Evolutionary conservation across 2,888 invertebrate species (phyloP), one percentile per base, ranked within the genome.

Genomic region (Mactromeris polynyma): DNA sequence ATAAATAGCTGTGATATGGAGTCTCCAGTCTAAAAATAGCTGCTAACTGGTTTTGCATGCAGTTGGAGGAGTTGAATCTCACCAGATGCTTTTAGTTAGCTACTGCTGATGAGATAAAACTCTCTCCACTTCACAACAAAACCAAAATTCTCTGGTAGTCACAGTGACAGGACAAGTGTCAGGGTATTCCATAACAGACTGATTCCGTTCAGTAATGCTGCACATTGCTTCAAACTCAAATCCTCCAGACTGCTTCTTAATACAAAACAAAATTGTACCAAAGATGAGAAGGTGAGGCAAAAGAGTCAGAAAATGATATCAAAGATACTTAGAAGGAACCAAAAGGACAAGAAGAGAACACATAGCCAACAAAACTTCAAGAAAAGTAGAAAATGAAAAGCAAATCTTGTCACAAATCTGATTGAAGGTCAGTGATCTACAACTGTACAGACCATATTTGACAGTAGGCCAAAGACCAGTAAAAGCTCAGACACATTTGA

Each of bases 31-130:
- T 21, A 58, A n/a, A 83, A 73, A 83, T 83, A 87, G 92, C 91
- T 80, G 92, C 90, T 84, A 89, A 83, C 42, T 86, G 96, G 96
- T 96, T 96, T 91, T 92, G 97, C 97, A 97, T 97, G 97, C 97
- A 98, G 98, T 98, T 98, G 98, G 98, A 98, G 98, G 97, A 98
- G 98, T 98, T 97, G 98, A 98, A 98, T 98, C 98, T 98, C 98
- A 98, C 97, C 98, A 79, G 81, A 73, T 87, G 80, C 84, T 73
- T 36, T 1, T 11, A 73, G 9, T 36, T n/a, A 38, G 51, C 40
- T 40, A 69, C 42, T 64, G 80, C 42, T 58, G 96, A 96, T 96
- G 96, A 96, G 96, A 96, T 96, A 96, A 95, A 96, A 96, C 96
- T 96, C 96, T 96, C 96, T 96, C 96, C 96, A 96, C 96, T 96